A percentile compares a stretch with the other conserved stretches of the same genome.
phyloP scores from a whole-genome alignment of 2,113 vertebrate genomes.

The Phalacrocorax carbo region DNA sequence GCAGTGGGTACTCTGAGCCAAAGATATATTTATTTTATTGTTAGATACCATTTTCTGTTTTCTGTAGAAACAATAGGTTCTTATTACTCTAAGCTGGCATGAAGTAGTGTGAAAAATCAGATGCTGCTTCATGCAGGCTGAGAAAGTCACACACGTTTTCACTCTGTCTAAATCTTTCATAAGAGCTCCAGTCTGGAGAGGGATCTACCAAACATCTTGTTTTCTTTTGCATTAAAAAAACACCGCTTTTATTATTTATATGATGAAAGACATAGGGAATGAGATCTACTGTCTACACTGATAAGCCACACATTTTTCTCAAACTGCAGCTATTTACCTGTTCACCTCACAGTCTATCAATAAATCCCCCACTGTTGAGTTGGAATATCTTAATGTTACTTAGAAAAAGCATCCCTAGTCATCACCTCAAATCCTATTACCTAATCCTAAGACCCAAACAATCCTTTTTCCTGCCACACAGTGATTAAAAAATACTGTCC shows the following conservation, averaged over 20 bases:
- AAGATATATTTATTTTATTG: background rate
- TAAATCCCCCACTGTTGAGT: background rate
- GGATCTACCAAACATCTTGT: background rate
- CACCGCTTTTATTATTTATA: background rate
- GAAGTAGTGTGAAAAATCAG: constrained; percentile 22
- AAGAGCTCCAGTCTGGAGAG: background rate
- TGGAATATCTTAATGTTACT: background rate
- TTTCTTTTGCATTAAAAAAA: background rate
- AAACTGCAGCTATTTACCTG: background rate
- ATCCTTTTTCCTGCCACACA: background rate
- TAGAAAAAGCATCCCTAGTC: background rate
- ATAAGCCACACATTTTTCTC: background rate
- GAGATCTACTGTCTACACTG: background rate
- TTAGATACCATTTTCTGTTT: constrained; percentile 5
- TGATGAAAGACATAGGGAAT: background rate
- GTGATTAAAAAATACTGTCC: background rate
- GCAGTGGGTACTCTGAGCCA: background rate
- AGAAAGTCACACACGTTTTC: constrained; percentile 15
- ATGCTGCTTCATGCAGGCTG: background rate
- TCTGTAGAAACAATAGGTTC: constrained; percentile 8
- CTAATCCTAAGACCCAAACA: background rate
- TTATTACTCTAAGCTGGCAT: background rate
- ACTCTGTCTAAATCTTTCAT: background rate
- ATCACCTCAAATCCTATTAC: background rate
- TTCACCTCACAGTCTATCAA: background rate